Evolutionary conservation across 2,888 invertebrate genomes (phyloP).

Genomic region (Cataglyphis albicans): DNA sequence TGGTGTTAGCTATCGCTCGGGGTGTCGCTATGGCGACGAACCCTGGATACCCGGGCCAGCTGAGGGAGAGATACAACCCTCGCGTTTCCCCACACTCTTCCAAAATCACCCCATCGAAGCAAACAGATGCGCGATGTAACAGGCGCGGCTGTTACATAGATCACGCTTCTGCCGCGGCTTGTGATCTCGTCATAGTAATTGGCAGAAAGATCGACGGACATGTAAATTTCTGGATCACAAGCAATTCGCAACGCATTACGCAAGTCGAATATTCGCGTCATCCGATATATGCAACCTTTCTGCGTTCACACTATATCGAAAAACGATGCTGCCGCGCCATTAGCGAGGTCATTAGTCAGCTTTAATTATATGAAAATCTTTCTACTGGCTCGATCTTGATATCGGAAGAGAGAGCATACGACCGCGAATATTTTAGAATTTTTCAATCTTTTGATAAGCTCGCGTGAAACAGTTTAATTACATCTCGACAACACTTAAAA

Average conservation of each 20-base stretch:
- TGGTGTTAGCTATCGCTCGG: conserved; percentile 50
- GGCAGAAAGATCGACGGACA: not conserved
- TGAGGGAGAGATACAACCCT: conserved; percentile 31
- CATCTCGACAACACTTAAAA: conserved; percentile 15
- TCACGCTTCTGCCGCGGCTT: not conserved
- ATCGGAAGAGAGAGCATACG: not conserved
- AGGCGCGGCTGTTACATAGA: not conserved
- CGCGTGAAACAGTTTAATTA: conserved; percentile 1
- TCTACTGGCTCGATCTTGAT: conserved; percentile 32
- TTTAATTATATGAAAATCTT: conserved; percentile 34
- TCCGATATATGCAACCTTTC: conserved; percentile 20
- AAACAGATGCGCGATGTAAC: conserved; percentile 41
- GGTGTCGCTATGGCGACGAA: conserved; percentile 74
- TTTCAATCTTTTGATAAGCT: not conserved
- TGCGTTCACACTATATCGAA: not conserved
- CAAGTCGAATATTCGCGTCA: conserved; percentile 14
- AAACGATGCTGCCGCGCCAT: not conserved
- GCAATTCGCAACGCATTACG: not conserved
- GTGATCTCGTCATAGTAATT: conserved; percentile 1
- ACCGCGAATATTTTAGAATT: not conserved
- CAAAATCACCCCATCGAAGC: conserved; percentile 11
- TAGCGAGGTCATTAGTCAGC: conserved; percentile 34
- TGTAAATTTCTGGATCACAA: conserved; percentile 5
- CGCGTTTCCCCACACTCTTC: conserved; percentile 17
- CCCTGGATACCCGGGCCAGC: conserved; percentile 77